Evolutionary conservation across 2,797 vertebrate genomes (phyloP).

Genomic region (Triplophysa bombifrons): DNA sequence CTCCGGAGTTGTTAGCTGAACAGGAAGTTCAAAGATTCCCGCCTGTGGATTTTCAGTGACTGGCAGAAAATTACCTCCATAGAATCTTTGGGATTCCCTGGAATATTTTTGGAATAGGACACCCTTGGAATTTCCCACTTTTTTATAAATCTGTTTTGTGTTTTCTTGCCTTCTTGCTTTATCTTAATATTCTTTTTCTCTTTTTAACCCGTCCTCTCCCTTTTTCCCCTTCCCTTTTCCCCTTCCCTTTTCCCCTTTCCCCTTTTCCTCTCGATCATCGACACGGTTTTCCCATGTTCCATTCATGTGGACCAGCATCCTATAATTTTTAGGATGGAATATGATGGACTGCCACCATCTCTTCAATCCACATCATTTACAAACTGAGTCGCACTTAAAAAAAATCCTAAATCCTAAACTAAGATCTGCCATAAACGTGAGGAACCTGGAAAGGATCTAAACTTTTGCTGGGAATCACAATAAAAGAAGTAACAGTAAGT

Average conservation of each 20-base stretch:
- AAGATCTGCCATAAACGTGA: no score
- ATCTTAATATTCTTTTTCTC: neutral
- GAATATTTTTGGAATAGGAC: constrained; percentile 28
- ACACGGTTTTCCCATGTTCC: neutral
- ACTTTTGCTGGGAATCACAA: neutral
- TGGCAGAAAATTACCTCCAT: neutral
- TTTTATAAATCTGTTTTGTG: neutral
- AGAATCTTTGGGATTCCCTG: constrained; percentile 26
- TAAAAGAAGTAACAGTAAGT: constrained; percentile 25
- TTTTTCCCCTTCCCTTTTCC: neutral
- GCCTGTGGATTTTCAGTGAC: constrained; percentile 44
- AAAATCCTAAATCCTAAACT: no score
- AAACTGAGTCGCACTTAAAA: neutral
- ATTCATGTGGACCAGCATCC: constrained; percentile 26
- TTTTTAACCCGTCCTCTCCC: neutral
- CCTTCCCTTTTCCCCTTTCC: neutral
- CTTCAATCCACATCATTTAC: neutral
- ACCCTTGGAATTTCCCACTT: neutral
- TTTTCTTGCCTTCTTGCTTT: neutral
- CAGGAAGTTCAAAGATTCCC: constrained; percentile 47
- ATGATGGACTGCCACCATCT: constrained; percentile 47
- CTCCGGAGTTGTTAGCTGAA: constrained; percentile 49
- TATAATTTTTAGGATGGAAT: constrained; percentile 20
- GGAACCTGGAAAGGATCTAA: neutral
- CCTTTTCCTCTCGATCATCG: neutral